These are phyloP conservation scores for Lasiurus borealis DNA, from an alignment of 2,113 vertebrate genomes.

Conservation along the genomic window DNA sequence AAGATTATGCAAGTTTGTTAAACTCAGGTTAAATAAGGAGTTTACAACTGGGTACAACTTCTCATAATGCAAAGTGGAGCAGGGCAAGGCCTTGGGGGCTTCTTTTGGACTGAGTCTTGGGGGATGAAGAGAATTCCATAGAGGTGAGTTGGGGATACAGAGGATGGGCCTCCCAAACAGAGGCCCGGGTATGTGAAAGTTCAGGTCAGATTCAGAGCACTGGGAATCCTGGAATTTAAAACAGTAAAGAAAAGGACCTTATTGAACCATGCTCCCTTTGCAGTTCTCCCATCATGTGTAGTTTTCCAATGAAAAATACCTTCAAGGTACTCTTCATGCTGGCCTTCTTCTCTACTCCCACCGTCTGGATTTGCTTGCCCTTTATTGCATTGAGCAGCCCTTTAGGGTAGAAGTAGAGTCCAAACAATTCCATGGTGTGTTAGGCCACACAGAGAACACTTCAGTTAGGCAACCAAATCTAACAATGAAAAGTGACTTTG, in stretches of 20 bases:
- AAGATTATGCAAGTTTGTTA: background rate
- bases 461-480: slow-evolving; percentile 24
- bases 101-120: background rate
- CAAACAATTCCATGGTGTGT: background rate
- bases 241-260: background rate
- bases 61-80: background rate
- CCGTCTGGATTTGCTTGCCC: background rate
- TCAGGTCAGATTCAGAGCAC: background rate
- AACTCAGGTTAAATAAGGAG: background rate
- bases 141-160: background rate
- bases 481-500: slow-evolving; percentile 59
- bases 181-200: background rate
- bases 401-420: slow-evolving; percentile 56
- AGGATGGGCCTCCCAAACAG: background rate
- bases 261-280: background rate
- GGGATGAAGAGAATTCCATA: background rate
- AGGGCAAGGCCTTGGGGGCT: background rate
- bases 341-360: background rate
- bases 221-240: slow-evolving; percentile 15
- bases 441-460: slow-evolving; percentile 11
- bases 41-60: background rate
- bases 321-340: background rate
- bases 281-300: background rate
- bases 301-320: slow-evolving; percentile 17
- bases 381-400: slow-evolving; percentile 35